These are phyloP conservation scores for Gobionotothen gibberifrons DNA, from an alignment of 2,797 vertebrate species.

Conservation along the genomic window DNA sequence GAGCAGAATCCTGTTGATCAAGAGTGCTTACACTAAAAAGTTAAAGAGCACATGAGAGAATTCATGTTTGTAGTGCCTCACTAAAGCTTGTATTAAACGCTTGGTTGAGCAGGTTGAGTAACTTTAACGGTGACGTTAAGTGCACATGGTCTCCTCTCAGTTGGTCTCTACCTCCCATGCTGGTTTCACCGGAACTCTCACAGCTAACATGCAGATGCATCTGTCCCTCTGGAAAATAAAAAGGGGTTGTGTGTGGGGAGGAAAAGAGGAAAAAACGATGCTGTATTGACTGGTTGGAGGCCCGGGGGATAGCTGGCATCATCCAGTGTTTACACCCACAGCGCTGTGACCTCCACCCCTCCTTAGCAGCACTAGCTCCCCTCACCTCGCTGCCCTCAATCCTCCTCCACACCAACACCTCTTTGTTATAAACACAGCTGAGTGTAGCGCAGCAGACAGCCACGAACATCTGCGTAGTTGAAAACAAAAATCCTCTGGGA, in stretches of 20 bases:
- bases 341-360: slow-evolving; percentile 60
- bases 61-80: slow-evolving; percentile 6
- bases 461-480: slow-evolving; percentile 73
- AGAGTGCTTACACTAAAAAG: not conserved
- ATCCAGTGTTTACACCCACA: slow-evolving; percentile 76
- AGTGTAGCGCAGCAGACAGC: slow-evolving; percentile 70
- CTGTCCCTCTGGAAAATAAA: slow-evolving; percentile 44
- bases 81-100: slow-evolving; percentile 18
- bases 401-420: slow-evolving; percentile 75
- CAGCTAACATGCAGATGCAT: slow-evolving; percentile 50
- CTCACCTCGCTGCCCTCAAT: slow-evolving; percentile 58
- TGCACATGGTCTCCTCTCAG: slow-evolving; percentile 45
- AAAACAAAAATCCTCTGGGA: slow-evolving; percentile 75
- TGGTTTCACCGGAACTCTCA: slow-evolving; percentile 41
- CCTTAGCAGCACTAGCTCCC: slow-evolving; percentile 50
- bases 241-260: slow-evolving; percentile 18
- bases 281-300: slow-evolving; percentile 56
- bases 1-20: not conserved
- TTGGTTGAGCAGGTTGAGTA: slow-evolving; percentile 20
- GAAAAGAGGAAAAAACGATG: slow-evolving; percentile 31
- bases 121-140: slow-evolving; percentile 44
- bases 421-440: slow-evolving; percentile 83
- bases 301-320: slow-evolving; percentile 71
- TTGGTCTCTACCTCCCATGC: slow-evolving; percentile 39
- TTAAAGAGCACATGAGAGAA: slow-evolving; percentile 3